These are phyloP conservation scores for Ligdia adustata DNA, from an alignment of 2,888 invertebrate species.

Conservation along the genomic window DNA sequence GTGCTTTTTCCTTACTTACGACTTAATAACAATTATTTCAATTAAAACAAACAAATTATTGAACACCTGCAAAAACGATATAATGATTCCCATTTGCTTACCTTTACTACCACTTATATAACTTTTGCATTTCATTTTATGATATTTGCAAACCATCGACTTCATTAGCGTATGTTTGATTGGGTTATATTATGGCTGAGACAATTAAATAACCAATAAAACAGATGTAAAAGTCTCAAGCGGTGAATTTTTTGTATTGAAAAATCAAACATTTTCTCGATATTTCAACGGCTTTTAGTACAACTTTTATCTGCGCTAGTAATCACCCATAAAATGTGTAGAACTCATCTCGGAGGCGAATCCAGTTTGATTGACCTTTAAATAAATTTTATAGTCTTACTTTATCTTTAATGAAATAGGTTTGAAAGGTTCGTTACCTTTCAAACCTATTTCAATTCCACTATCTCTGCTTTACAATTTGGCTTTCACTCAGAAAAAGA, in stretches of 20 bases:
- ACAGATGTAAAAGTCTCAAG: slow-evolving; percentile 12
- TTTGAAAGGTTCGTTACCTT: no score
- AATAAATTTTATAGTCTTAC: slow-evolving; percentile 45
- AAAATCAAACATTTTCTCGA: slow-evolving; percentile 19
- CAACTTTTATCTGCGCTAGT: slow-evolving; percentile 45
- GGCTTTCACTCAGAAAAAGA: no score
- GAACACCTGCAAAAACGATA: slow-evolving; percentile 7
- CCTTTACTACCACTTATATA: background rate
- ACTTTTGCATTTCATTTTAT: background rate
- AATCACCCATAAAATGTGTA: slow-evolving; percentile 56
- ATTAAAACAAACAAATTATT: slow-evolving; percentile 1
- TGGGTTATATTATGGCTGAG: slow-evolving; percentile 4
- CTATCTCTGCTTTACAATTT: slow-evolving; percentile 45
- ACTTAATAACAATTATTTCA: no score
- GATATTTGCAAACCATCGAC: background rate
- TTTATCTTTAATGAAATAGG: no score
- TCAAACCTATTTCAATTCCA: no score
- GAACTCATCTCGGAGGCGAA: slow-evolving; percentile 59
- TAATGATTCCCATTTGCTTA: background rate
- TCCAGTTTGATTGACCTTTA: slow-evolving; percentile 73
- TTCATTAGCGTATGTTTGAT: slow-evolving; percentile 20
- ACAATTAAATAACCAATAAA: slow-evolving; percentile 15
- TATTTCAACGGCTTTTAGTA: slow-evolving; percentile 22
- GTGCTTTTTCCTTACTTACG: no score
- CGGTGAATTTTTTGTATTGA: slow-evolving; percentile 2